Evolutionary conservation across 2,797 vertebrate genomes (phyloP).

Genomic region (Leptodactylus fallax): DNA sequence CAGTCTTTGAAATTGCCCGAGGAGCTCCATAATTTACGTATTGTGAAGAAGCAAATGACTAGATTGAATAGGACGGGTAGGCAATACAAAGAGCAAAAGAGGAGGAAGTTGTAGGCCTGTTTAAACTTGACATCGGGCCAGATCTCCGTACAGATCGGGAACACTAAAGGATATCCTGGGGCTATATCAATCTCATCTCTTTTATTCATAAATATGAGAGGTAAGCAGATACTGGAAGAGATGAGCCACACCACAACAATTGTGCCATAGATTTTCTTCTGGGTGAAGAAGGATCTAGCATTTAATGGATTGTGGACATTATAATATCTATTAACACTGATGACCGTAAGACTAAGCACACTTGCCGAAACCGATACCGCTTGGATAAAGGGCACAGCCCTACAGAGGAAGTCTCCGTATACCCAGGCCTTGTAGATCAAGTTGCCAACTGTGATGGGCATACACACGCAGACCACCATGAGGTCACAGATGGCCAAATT

Average conservation of each 20-base stretch:
- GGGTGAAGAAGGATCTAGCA: conserved; percentile 89
- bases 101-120: conserved; percentile 88
- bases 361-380: conserved; percentile 89
- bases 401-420: conserved; percentile 89
- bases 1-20: conserved; percentile 75
- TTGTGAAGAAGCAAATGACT: conserved; percentile 87
- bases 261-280: conserved; percentile 80
- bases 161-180: conserved; percentile 77
- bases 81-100: conserved; percentile 91
- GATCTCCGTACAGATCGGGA: conserved; percentile 87
- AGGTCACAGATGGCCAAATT: conserved; percentile 91
- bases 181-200: conserved; percentile 81
- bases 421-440: conserved; percentile 91
- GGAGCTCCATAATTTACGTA: conserved; percentile 82
- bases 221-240: conserved; percentile 86
- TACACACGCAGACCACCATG: conserved; percentile 91
- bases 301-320: conserved; percentile 86
- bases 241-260: conserved; percentile 85
- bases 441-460: conserved; percentile 89
- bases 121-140: conserved; percentile 88
- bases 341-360: conserved; percentile 87
- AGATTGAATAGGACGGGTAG: conserved; percentile 90
- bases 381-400: conserved; percentile 89
- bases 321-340: conserved; percentile 91
- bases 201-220: conserved; percentile 88